Percentiles rank a stretch among this genome's conserved stretches.
Conservation (phyloP, 1,140 invertebrate species). For the Brachionus rotundiformis region DNA sequence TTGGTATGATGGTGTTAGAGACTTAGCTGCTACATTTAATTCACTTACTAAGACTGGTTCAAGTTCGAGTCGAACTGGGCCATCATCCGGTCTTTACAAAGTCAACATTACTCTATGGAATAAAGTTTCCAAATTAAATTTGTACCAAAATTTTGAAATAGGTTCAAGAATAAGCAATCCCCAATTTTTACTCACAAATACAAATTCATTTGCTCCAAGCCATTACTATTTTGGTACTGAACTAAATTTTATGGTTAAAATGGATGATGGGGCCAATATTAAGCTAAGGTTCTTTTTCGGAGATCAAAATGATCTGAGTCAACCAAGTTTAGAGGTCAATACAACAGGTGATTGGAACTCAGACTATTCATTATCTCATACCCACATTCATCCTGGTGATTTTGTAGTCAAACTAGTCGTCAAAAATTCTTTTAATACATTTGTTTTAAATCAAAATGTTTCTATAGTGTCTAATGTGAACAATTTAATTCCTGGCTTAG, state of each 20-base stretch:
- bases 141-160: constrained; percentile 11
- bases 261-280: constrained; percentile 46
- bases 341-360: constrained; percentile 45
- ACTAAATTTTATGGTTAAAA: constrained; percentile 31
- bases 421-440: background rate
- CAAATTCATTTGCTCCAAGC: background rate
- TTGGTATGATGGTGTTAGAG: background rate
- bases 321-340: constrained; percentile 18
- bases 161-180: constrained; percentile 20
- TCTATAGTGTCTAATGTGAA: constrained; percentile 19
- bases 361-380: background rate
- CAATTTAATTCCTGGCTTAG: constrained; percentile 19
- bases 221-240: constrained; percentile 20
- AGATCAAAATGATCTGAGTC: background rate
- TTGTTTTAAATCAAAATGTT: background rate
- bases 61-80: background rate
- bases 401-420: background rate
- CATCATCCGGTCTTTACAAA: background rate
- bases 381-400: constrained; percentile 28
- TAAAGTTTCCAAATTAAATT: background rate
- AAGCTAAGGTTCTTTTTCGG: constrained; percentile 25
- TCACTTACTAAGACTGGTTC: background rate
- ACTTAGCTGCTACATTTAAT: background rate
- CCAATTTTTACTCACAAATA: background rate
- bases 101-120: background rate